Conservation (phyloP, 2,888 invertebrate species). For the Sarcophaga carnaria region DNA sequence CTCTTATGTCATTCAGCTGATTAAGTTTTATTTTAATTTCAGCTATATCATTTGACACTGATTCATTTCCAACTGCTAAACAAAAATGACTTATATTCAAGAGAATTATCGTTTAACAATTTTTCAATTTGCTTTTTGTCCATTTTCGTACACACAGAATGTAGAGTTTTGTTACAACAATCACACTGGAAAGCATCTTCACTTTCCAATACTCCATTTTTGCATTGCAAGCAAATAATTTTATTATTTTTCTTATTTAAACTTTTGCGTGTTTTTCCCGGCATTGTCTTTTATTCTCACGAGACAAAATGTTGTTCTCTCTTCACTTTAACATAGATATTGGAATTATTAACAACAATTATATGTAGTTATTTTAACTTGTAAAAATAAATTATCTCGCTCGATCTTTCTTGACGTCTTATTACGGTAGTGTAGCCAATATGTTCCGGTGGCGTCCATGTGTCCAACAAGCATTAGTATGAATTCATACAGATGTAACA, state of each 20-base stretch:
- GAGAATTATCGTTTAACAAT: neutral
- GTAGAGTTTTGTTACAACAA: constrained; percentile 5
- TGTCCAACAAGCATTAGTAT: too few species aligned
- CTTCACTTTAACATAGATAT: neutral
- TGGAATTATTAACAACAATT: too few species aligned
- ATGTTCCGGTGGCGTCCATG: too few species aligned
- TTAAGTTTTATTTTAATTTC: constrained; percentile 10
- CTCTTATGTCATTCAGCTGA: constrained; percentile 14
- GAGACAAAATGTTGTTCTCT: neutral
- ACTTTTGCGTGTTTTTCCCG: too few species aligned
- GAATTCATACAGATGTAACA: too few species aligned
- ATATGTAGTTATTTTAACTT: too few species aligned
- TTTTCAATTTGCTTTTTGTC: constrained; percentile 8
- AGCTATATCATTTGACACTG: constrained; percentile 2
- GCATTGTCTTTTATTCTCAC: neutral
- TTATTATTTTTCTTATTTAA: too few species aligned
- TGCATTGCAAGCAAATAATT: too few species aligned
- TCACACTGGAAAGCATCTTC: constrained; percentile 4
- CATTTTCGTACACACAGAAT: neutral
- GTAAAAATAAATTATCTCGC: too few species aligned
- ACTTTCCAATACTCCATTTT: too few species aligned
- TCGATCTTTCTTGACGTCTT: too few species aligned
- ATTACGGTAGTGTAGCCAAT: too few species aligned
- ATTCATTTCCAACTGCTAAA: neutral
- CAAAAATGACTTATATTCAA: constrained; percentile 27